Evolutionary conservation across 1,140 invertebrate species (phyloP), one percentile per base, ranked within the genome.

Genomic region (Leptinotarsa defecta): DNA sequence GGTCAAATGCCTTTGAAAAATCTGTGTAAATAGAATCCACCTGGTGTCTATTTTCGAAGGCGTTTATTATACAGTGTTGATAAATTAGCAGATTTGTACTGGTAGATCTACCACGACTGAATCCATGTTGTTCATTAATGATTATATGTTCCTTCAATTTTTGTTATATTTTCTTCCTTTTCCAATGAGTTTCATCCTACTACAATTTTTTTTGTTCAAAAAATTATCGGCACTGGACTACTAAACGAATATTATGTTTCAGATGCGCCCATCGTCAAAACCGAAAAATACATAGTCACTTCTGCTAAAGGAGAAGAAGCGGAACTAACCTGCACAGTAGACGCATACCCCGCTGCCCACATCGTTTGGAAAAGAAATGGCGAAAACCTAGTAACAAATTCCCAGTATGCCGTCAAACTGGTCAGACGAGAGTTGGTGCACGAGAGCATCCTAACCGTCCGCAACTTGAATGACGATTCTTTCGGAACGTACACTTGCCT

Each of bases 401-500:
- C 78, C 69, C 75, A 70, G 4, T 13, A 70, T 3, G 75, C 70
- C 71, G 71, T 80, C 27, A 73, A 68, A 4, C 20, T 80, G 22
- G 69, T 49, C 20, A 76, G 70, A 19, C 52, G 78, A 27, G 69
- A 74, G 20, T 74, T 67, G 52, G 70, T 76, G 15, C 48, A 74
- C 63, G 68, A 77, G 69, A 78, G 80, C 48, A 69, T 77, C 43
- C 62, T 82, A 13, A 69, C 79, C 20, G 74, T 82, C 19, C 76
- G 75, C 73, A 74, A 78, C 72, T 48, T 82, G 27, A 65, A 61
- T 48, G 77, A 81, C 49, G 48, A 57, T 13, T 81, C 82, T 69
- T 81, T 82, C 74, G 81, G 81, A 11, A 63, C 63, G 22, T 83
- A 83, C 61, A 76, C 65, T 43, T 83, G 82, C 72, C 65, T 78